Conservation (phyloP, 2,113 vertebrate genomes). For the Apus apus region DNA sequence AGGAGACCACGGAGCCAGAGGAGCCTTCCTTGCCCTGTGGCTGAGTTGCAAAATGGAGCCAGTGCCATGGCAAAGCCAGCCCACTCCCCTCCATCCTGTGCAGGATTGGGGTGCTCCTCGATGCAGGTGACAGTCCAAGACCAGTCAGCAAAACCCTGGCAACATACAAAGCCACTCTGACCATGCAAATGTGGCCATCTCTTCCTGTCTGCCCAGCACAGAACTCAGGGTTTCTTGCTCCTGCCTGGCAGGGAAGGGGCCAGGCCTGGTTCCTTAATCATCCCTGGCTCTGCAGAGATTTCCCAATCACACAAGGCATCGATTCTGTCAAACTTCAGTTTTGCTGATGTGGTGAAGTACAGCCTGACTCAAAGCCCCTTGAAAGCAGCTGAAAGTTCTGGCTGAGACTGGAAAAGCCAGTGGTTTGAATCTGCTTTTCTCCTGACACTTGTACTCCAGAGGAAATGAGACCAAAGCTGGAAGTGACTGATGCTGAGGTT, state of each 20-base stretch:
- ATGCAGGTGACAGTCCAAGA: not conserved
- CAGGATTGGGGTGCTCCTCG: not conserved
- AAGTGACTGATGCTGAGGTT: not conserved
- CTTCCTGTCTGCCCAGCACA: not conserved
- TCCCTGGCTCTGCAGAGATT: not conserved
- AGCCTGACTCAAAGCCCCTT: not conserved
- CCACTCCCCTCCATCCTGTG: not conserved
- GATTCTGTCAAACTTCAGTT: not conserved
- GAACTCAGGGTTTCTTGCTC: accelerated
- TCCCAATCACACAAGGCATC: not conserved
- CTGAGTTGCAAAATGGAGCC: not conserved
- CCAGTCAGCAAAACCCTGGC: not conserved
- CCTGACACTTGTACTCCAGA: not conserved
- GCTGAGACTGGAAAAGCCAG: constrained; percentile 4
- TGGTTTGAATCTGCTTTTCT: constrained; percentile 3
- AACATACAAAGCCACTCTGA: not conserved
- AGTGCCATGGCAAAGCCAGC: not conserved
- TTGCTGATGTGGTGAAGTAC: not conserved
- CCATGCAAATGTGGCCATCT: not conserved
- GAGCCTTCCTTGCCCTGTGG: not conserved
- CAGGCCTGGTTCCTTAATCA: not conserved
- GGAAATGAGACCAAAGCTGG: not conserved
- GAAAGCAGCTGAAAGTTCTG: not conserved
- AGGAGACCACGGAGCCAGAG: not conserved
- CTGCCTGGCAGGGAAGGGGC: not conserved